These are phyloP conservation scores for Molorchus minor DNA, from an alignment of 2,888 invertebrate species.

Conservation along the genomic window DNA sequence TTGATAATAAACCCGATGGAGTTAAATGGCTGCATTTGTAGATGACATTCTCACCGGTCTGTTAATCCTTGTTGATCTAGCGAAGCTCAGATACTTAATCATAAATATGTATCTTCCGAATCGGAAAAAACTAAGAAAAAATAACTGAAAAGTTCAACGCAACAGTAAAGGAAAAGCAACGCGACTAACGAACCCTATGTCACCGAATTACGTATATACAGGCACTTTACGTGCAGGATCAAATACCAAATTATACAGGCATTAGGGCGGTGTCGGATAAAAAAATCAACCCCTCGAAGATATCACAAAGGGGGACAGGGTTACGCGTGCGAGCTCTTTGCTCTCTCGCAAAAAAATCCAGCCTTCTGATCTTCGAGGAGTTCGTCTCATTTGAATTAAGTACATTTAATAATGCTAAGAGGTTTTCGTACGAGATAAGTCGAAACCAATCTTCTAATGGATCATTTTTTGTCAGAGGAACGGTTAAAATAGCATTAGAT, in stretches of 20 bases:
- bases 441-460: slow-evolving; percentile 21
- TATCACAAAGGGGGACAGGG: neutral
- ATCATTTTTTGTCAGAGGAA: slow-evolving; percentile 10
- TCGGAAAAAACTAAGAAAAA: too few relatives aligned
- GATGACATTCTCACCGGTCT: too few relatives aligned
- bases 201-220: neutral
- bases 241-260: neutral
- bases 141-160: too few relatives aligned
- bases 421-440: slow-evolving; percentile 9
- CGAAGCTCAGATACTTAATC: too few relatives aligned
- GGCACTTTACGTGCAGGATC: neutral
- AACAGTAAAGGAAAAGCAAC: too few relatives aligned
- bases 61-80: too few relatives aligned
- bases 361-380: slow-evolving; percentile 8
- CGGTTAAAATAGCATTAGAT: slow-evolving; percentile 12
- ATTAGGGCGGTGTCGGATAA: neutral
- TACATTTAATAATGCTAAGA: slow-evolving; percentile 17
- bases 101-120: too few relatives aligned
- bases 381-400: slow-evolving; percentile 17
- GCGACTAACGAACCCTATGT: too few relatives aligned
- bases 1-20: too few relatives aligned
- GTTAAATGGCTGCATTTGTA: too few relatives aligned
- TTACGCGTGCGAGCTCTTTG: too few relatives aligned
- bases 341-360: neutral
- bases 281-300: neutral